phyloP scores from a whole-genome alignment of 2,113 vertebrate species.

The Chaenocephalus aceratus region DNA sequence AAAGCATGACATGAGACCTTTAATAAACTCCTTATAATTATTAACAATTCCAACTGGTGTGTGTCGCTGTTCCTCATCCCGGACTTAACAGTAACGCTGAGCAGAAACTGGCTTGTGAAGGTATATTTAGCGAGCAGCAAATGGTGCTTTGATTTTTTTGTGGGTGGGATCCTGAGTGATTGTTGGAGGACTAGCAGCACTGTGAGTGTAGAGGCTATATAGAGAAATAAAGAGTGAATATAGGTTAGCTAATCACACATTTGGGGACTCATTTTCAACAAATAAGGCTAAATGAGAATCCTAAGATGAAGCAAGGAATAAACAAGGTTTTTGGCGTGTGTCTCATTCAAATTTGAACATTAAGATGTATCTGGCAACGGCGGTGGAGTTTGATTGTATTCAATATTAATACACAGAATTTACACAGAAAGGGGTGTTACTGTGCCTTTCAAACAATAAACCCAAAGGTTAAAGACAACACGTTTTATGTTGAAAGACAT shows the following conservation, averaged over 20 bases:
- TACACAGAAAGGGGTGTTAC: not conserved
- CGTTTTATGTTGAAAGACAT: not conserved
- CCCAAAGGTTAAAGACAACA: not conserved
- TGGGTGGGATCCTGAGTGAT: slow-evolving; percentile 17
- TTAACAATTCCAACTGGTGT: too few relatives aligned
- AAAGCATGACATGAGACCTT: too few relatives aligned
- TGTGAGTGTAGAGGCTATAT: not conserved
- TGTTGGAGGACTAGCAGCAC: slow-evolving; percentile 14
- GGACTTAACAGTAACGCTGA: not conserved
- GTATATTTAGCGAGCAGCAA: slow-evolving; percentile 25
- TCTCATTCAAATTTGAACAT: not conserved
- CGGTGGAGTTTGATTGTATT: not conserved
- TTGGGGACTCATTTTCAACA: not conserved
- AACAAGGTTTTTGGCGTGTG: not conserved
- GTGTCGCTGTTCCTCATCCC: too few relatives aligned
- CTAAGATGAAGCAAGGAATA: not conserved
- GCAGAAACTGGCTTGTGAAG: slow-evolving; percentile 14
- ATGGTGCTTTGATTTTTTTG: slow-evolving; percentile 24
- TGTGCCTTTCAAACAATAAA: not conserved
- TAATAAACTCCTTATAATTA: too few relatives aligned
- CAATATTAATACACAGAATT: not conserved
- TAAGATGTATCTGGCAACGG: not conserved
- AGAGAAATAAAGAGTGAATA: slow-evolving; percentile 9
- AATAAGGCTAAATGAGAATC: not conserved
- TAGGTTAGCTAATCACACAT: slow-evolving; percentile 1